Conservation (phyloP, 2,113 vertebrate genomes). For the Phrynocephalus versicolor region DNA sequence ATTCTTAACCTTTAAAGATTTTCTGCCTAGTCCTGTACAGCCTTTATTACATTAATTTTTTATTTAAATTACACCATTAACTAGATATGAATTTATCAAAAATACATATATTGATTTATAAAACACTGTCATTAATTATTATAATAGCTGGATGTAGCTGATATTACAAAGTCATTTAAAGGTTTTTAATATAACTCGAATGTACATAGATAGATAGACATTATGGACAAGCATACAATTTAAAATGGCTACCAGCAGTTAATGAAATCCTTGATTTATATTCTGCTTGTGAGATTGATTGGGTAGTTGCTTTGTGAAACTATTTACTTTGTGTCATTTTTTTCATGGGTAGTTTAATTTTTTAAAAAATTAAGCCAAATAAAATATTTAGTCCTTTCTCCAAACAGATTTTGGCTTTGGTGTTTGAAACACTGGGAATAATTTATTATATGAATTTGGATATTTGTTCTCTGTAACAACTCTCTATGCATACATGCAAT, state of each 20-base stretch:
- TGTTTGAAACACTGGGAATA: constrained; percentile 72
- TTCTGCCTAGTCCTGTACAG: constrained; percentile 79
- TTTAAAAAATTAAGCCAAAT: constrained; percentile 64
- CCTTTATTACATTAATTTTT: constrained; percentile 88
- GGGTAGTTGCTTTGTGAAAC: constrained; percentile 93
- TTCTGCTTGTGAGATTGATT: constrained; percentile 89
- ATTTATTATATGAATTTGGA: constrained; percentile 69
- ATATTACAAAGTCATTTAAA: constrained; percentile 95
- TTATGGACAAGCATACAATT: constrained; percentile 91
- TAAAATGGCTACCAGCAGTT: constrained; percentile 95
- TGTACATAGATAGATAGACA: constrained; percentile 94
- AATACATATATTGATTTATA: constrained; percentile 92
- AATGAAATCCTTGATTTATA: constrained; percentile 98
- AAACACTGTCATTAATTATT: constrained; percentile 97
- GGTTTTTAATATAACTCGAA: constrained; percentile 91
- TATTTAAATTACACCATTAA: constrained; percentile 94
- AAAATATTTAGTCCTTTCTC: constrained; percentile 70
- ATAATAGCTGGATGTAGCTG: constrained; percentile 94
- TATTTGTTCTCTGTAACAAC: constrained; percentile 59
- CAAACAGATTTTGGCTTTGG: constrained; percentile 71
- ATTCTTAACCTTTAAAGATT: constrained; percentile 85
- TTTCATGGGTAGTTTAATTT: constrained; percentile 77
- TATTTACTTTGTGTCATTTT: constrained; percentile 86
- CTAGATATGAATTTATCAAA: constrained; percentile 91
- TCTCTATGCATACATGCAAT: constrained; percentile 59